Evolutionary conservation across 1,140 invertebrate species (phyloP), one percentile per base, ranked within the genome.

Genomic region (Lycorma delicatula): DNA sequence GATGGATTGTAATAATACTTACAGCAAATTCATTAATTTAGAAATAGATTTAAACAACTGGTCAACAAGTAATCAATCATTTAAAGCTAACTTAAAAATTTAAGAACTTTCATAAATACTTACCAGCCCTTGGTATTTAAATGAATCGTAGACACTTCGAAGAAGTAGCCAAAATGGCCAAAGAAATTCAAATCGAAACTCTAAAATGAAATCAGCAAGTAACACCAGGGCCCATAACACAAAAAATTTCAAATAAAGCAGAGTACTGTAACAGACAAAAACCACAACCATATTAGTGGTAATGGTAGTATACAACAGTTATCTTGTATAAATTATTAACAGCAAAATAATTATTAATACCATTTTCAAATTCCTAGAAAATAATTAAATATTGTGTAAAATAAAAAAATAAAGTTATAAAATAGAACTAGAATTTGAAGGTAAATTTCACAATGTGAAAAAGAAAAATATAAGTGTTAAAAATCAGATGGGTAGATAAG

Each of bases 161-260:
- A 98, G 77, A 63, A 98, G 81, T 63, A 98, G 82, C 91, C 94
- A 98, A 75, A 98, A 95, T 46, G 96, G 96, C 93, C 94, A 98
- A 64, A 98, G 81, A 78, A 97, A 97, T 81, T 99, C 97, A 80
- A 98, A 97, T 67, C 96, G 89, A 78, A 98, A 98, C 77, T 98
- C 95, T 72, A 98, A 79, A 76, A 98, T 86, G 75, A 97, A 97
- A 76, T 98, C 96, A 65, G 93, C 91, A 73, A 94, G 79, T 70
- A 99, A 87, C 58, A 98, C 91, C 72, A 93, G 81, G 62, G 87
- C 84, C 95, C 95, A 98, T 74, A 98, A 82, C 73, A 96, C 76
- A 64, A 98, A 79, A 78, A 98, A 93, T 75, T 97, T 97, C 74
- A 97, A 75, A 77, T 98, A 98, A 69, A 96, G 78, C 68, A 98